Percentiles rank a stretch among this genome's conserved stretches.
Conservation (phyloP, 2,113 vertebrate species). For the Pluvianellus socialis region DNA sequence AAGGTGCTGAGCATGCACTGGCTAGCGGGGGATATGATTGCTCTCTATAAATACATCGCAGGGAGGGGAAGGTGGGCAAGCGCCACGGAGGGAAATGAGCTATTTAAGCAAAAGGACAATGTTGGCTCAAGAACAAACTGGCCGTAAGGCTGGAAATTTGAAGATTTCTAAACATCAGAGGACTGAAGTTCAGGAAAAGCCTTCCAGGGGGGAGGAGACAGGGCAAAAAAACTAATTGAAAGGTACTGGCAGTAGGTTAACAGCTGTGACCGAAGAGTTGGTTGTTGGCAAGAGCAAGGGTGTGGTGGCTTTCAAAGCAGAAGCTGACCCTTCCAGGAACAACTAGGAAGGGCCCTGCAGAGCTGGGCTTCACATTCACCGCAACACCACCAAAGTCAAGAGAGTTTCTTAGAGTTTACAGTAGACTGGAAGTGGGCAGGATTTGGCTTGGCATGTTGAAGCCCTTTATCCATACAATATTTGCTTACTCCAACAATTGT, state of each 20-base stretch:
- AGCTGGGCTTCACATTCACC: background rate
- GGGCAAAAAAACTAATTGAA: conserved; percentile 1
- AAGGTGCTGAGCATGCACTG: conserved; percentile 9
- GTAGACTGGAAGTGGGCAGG: background rate
- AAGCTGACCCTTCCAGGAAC: conserved; percentile 15
- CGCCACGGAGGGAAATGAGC: background rate
- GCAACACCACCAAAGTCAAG: background rate
- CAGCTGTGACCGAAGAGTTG: background rate
- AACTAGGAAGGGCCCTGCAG: background rate
- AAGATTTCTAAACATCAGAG: conserved; percentile 53
- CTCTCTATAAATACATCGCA: conserved; percentile 31
- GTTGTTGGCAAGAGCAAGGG: background rate
- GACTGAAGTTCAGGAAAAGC: conserved; percentile 40
- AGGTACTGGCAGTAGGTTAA: background rate
- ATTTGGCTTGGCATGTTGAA: background rate
- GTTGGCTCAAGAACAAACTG: conserved; percentile 66
- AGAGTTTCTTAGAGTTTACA: background rate
- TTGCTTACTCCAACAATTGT: background rate
- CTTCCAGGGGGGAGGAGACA: background rate
- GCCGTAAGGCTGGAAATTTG: conserved; percentile 12
- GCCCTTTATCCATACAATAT: background rate
- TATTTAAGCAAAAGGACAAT: conserved; percentile 62
- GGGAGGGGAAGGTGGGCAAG: conserved; percentile 39
- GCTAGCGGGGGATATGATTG: background rate
- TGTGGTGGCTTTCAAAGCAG: background rate